Conservation (phyloP, 2,888 invertebrate genomes). For the Kuschelorhynchus macadamiae region DNA sequence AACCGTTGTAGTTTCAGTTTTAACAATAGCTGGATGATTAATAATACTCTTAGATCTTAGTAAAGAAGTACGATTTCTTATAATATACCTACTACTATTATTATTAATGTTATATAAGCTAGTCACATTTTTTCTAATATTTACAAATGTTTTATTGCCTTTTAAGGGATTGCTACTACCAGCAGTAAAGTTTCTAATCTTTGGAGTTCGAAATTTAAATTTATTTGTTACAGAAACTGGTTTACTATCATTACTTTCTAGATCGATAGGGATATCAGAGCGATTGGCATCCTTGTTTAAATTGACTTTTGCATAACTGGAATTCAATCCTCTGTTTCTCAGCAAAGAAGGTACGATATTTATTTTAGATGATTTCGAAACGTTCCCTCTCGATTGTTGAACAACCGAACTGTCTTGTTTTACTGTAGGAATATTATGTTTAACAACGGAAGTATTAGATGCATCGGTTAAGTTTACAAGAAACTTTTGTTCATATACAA, state of each 20-base stretch:
- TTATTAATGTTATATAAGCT: conserved; percentile 6
- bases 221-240: neutral
- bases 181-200: neutral
- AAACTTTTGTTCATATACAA: no score
- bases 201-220: neutral
- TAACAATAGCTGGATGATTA: neutral
- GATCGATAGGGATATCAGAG: conserved; percentile 17
- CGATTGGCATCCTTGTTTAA: conserved; percentile 3
- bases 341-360: neutral
- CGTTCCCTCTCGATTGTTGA: no score
- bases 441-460: no score
- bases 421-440: no score
- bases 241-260: neutral
- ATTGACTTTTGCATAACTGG: neutral
- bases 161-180: neutral
- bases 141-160: neutral
- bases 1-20: neutral
- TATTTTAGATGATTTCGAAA: no score
- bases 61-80: conserved; percentile 11
- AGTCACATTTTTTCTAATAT: neutral
- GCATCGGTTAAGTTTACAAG: no score
- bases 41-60: neutral
- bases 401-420: no score
- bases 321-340: neutral
- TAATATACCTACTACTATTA: neutral